A percentile compares a stretch with the other conserved stretches of the same genome.
These are phyloP conservation scores for Diarsia dahlii DNA, from an alignment of 2,888 invertebrate species.

Conservation along the genomic window DNA sequence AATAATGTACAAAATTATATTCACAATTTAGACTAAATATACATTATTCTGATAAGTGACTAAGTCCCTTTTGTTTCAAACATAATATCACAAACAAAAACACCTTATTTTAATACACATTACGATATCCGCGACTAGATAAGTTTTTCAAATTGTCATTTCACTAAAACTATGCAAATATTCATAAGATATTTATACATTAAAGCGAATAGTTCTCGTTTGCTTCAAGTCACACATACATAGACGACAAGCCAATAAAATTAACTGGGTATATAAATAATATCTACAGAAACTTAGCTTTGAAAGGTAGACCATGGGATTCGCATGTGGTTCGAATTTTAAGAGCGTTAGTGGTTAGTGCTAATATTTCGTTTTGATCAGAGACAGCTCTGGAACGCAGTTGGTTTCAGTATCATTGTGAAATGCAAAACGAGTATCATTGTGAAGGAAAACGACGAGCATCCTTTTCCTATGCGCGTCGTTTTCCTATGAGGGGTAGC, in stretches of 20 bases:
- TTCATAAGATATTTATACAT: constrained; percentile 72
- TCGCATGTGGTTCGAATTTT: neutral
- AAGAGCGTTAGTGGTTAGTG: neutral
- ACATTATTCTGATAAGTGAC: constrained; percentile 41
- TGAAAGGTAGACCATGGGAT: constrained; percentile 9
- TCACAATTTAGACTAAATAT: constrained; percentile 49
- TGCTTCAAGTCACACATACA: constrained; percentile 47
- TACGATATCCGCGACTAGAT: constrained; percentile 51
- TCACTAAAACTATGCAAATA: constrained; percentile 69
- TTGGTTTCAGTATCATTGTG: neutral
- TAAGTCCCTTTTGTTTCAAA: constrained; percentile 43
- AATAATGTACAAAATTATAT: constrained; percentile 58
- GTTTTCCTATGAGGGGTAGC: neutral
- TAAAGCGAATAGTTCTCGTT: constrained; percentile 59
- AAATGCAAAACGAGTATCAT: no score
- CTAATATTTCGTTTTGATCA: neutral
- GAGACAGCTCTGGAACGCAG: neutral
- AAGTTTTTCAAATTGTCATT: constrained; percentile 39
- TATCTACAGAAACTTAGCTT: constrained; percentile 24
- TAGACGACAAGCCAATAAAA: constrained; percentile 30
- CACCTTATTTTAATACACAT: constrained; percentile 45
- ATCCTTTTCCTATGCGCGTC: no score
- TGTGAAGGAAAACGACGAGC: no score
- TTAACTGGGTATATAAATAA: constrained; percentile 23
- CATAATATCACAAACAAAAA: constrained; percentile 63